Evolutionary conservation across 2,797 vertebrate genomes (phyloP), one percentile per base, ranked within the genome.

Genomic region (Sciaenops ocellatus): DNA sequence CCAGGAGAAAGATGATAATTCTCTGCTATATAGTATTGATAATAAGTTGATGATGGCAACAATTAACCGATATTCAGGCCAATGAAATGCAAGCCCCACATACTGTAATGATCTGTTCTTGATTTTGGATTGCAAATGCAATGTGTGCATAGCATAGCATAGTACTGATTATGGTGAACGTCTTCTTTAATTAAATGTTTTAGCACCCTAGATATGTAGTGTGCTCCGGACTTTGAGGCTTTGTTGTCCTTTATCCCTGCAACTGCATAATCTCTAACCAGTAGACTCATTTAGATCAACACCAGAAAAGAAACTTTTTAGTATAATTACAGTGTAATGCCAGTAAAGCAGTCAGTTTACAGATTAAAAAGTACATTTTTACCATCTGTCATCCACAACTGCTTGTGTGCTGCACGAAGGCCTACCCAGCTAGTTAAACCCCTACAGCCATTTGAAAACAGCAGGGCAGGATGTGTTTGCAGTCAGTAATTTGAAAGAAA

Each of bases 321-420:
- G 18, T 59, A 3, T 76, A 28, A 70, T 51, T 28, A 24, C 50
- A 16, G 20, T 10, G 10, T 16, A 17, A 66, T 65, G 28, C 18
- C 54, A 80, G 15, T 59, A 13, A 75, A 52, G 52, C 52, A 24
- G 51, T 50, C 30, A 26, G 44, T 3, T 5, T 56, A 42, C 41
- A 34, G 56, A 62, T 55, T 62, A 26, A 62, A 61, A 52, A 24
- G 18, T 55, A 11, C 0, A 22, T 48, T 41, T 38, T 41, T 24
- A 8, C 41, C 41, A 55, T 62, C 56, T 54, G 56, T 34, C 56
- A 54, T 52, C 55, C 20, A 55, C 66, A 77, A 56, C 41, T 73
- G 57, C 52, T 46, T 51, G 12, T 26, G 47, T 38, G 6, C 59
- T 51, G 51, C 24, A 50, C 38, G 18, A 47, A 55, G 17, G 48